Conservation (phyloP, 2,888 invertebrate genomes). For the Athripsodes cinereus region DNA sequence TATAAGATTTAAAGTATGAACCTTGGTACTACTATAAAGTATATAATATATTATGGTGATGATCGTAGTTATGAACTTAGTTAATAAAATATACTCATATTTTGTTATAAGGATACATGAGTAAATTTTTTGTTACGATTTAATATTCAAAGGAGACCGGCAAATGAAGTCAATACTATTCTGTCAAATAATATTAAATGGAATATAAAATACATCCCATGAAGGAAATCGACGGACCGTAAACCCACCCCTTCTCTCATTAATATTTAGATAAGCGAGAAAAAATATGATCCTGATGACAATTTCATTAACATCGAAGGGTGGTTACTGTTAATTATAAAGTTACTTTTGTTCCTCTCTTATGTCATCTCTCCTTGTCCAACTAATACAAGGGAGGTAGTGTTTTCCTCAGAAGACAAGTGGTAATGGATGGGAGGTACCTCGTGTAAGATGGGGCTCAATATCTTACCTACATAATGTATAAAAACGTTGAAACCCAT, state of each 20-base stretch:
- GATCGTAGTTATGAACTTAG: too few species aligned
- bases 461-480: not conserved
- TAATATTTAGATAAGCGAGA: constrained; percentile 26
- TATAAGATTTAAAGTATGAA: too few species aligned
- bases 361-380: not conserved
- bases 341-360: constrained; percentile 14
- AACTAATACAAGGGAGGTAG: not conserved
- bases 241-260: not conserved
- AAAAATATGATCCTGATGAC: constrained; percentile 27
- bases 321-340: constrained; percentile 26
- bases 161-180: not conserved
- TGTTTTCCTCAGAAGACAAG: not conserved
- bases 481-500: constrained; percentile 11
- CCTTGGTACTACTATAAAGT: too few species aligned
- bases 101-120: too few species aligned
- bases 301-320: constrained; percentile 24
- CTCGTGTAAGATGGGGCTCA: not conserved
- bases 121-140: too few species aligned
- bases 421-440: not conserved
- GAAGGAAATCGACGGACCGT: not conserved
- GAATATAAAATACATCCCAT: not conserved
- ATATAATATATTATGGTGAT: too few species aligned
- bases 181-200: not conserved
- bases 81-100: too few species aligned
- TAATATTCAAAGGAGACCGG: not conserved